Evolutionary conservation across 2,888 invertebrate species (phyloP), one percentile per base, ranked within the genome.

Genomic region (Chouioia cunea): DNA sequence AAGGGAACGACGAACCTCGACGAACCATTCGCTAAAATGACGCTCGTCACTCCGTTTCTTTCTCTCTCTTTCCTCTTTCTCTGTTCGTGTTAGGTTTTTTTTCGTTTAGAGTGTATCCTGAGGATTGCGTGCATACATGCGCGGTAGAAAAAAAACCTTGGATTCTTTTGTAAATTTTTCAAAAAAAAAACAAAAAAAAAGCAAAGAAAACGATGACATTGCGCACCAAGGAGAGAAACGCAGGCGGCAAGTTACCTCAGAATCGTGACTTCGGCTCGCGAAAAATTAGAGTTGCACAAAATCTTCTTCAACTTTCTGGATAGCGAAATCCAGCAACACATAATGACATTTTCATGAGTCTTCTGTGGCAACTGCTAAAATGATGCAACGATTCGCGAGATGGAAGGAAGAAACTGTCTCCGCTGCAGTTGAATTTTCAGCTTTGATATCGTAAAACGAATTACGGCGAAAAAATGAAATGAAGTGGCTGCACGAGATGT

Each of bases 331-430:
- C 52, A 10, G 10, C 36, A 36, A 12, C n/a, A 44, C 78, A 78
- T 83, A 83, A 83, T 83, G 82, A 82, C 82, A 82, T 82, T 83
- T 82, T 83, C 81, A 82, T 81, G 81, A 82, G 81, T 74, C 76
- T 77, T 81, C 82, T 80, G 78, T 79, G 78, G 78, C 80, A 82
- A 82, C 80, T 78, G 78, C 76, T 74, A 22, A 12, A 50, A 70
- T 76, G 75, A 74, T 59, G 65, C 65, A 70, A 18, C n/a, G 52
- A 43, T 18, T 18, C 23, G 54, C 12, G n/a, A 15, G 18, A n/a
- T 52, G 54, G 50, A 18, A 43, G 57, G 56, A 22, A 58, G 58
- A 56, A 12, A 8, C 65, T n/a, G 44, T 43, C 27, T 46, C 18
- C 27, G 16, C 60, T 18, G 46, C 47, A 4, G 27, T 27, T 3